Conservation (phyloP, 2,113 vertebrate species). For the Athene cunicularia region DNA sequence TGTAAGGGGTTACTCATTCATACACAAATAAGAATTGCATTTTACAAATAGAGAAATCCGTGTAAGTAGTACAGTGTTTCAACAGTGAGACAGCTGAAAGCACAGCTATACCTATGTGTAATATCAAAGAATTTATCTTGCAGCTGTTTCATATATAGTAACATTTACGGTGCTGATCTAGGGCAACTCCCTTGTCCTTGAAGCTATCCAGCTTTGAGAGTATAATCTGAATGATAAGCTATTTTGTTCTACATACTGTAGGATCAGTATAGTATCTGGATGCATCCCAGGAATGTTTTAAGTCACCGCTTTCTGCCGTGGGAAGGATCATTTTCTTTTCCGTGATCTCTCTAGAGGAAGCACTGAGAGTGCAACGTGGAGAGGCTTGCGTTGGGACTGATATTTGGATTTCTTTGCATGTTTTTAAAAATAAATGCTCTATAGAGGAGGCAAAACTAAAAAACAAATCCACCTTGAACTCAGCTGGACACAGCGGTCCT, state of each 20-base stretch:
- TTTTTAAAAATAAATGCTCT: background rate
- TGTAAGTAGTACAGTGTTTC: background rate
- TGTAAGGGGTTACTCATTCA: background rate
- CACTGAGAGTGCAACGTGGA: background rate
- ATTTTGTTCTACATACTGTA: slow-evolving; percentile 8
- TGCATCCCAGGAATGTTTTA: slow-evolving; percentile 19
- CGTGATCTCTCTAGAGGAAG: background rate
- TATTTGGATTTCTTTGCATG: background rate
- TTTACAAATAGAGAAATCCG: background rate
- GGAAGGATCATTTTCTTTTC: slow-evolving; percentile 14
- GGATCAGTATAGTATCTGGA: slow-evolving; percentile 16
- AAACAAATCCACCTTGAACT: background rate
- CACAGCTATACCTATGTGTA: slow-evolving; percentile 33
- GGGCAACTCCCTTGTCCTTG: slow-evolving; percentile 32
- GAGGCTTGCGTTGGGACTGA: background rate
- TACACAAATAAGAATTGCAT: background rate
- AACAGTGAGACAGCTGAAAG: slow-evolving; percentile 25
- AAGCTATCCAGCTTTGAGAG: slow-evolving; percentile 5
- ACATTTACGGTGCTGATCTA: background rate
- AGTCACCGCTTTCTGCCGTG: background rate
- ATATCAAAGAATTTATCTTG: slow-evolving; percentile 27
- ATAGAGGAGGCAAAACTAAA: background rate
- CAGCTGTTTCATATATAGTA: slow-evolving; percentile 49
- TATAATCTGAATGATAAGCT: slow-evolving; percentile 40
- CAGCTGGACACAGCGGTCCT: background rate